Evolutionary conservation across 2,113 vertebrate genomes (phyloP).

Genomic region (Tenrec ecaudatus): DNA sequence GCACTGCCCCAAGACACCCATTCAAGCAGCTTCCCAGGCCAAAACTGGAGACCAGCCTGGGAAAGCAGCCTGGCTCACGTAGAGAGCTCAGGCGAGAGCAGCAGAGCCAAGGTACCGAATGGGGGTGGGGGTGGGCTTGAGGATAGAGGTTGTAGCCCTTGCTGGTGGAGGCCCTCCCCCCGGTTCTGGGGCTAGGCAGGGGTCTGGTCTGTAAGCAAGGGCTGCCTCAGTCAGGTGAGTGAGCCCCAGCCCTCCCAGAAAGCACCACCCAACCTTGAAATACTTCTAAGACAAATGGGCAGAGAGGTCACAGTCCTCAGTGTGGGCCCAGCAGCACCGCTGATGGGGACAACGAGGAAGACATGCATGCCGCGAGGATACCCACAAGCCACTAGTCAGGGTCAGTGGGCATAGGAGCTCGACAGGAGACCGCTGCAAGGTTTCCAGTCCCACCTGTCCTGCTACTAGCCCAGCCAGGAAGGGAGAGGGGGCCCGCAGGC

Average conservation of each 20-base stretch:
- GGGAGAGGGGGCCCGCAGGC: too few species aligned
- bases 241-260: not conserved
- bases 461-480: not conserved
- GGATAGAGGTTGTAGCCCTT: conserved; percentile 53
- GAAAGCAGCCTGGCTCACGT: not conserved
- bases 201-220: not conserved
- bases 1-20: too few species aligned
- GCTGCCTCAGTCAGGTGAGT: not conserved
- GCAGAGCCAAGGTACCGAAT: not conserved
- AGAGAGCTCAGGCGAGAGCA: conserved; percentile 36
- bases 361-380: conserved; percentile 40
- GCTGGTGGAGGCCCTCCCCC: not conserved
- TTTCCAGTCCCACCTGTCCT: not conserved
- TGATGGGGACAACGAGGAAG: conserved; percentile 65
- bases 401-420: not conserved
- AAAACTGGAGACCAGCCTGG: not conserved
- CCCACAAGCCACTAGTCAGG: conserved; percentile 24
- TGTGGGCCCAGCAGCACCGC: not conserved
- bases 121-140: not conserved
- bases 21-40: not conserved
- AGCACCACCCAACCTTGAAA: not conserved
- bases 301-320: not conserved
- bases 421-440: not conserved
- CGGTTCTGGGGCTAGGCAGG: conserved; percentile 16
- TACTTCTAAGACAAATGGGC: not conserved